Percentiles rank a stretch among this genome's conserved stretches.
Evolutionary conservation across 1,140 invertebrate species (phyloP).

Genomic region (Drosophila bifasciata): DNA sequence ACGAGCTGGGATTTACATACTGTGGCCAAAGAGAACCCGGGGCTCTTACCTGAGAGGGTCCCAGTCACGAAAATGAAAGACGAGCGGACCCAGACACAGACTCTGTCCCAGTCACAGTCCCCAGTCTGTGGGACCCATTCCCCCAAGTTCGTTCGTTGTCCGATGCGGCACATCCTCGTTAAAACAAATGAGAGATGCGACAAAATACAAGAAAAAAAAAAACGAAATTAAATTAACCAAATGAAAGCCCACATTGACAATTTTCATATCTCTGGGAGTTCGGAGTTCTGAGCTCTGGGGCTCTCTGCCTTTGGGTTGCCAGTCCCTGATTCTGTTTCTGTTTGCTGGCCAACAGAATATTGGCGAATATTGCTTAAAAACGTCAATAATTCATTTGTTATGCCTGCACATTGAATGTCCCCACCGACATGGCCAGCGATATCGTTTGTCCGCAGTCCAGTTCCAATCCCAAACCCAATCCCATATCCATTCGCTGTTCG

Average conservation of each 20-base stretch:
- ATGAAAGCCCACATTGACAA: conserved; percentile 83
- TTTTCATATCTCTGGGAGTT: conserved; percentile 73
- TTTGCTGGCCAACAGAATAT: conserved; percentile 55
- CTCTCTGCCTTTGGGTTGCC: no score
- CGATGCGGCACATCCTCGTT: conserved; percentile 67
- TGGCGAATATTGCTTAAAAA: conserved; percentile 84
- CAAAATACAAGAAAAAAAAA: conserved; percentile 63
- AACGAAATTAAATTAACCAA: conserved; percentile 80
- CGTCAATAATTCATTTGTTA: conserved; percentile 84
- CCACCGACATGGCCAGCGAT: conserved; percentile 61
- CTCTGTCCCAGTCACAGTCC: conserved; percentile 19
- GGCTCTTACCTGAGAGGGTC: conserved; percentile 52
- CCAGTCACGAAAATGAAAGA: conserved; percentile 74
- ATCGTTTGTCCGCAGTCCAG: conserved; percentile 31
- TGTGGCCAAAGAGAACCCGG: conserved; percentile 24
- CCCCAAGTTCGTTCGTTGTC: conserved; percentile 24
- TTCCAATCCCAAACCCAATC: conserved; percentile 2
- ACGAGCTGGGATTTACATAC: conserved; percentile 67
- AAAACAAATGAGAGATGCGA: conserved; percentile 78
- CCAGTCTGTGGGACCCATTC: not conserved
- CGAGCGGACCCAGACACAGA: conserved; percentile 45
- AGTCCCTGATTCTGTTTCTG: conserved; percentile 11
- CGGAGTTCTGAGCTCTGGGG: conserved; percentile 4
- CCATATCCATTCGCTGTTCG: conserved; percentile 4
- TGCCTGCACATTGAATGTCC: conserved; percentile 83